phyloP scores from a whole-genome alignment of 1,140 invertebrate genomes.

The Drosophila quadrilineata region DNA sequence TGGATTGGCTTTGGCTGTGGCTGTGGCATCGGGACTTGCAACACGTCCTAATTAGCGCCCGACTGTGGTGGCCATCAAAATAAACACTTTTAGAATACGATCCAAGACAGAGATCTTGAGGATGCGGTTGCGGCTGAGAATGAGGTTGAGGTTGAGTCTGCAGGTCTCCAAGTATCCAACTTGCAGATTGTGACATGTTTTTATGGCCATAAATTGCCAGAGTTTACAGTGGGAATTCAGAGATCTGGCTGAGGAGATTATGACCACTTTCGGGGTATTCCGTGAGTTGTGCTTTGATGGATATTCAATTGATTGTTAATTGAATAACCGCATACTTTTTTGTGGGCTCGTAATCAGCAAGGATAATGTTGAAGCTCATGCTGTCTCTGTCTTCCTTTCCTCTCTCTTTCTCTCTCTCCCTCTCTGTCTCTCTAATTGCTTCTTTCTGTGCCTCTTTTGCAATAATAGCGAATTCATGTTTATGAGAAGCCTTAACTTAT shows the following conservation, averaged over 20 bases:
- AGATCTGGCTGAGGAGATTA: slow-evolving; percentile 32
- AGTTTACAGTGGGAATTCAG: slow-evolving; percentile 68
- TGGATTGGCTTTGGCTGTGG: background rate
- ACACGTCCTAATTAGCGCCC: slow-evolving; percentile 71
- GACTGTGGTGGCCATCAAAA: slow-evolving; percentile 71
- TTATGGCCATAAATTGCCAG: slow-evolving; percentile 55
- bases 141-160: background rate
- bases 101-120: too few species aligned
- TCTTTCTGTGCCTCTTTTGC: slow-evolving; percentile 9
- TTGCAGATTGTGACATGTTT: slow-evolving; percentile 59
- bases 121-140: background rate
- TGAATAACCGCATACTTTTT: slow-evolving; percentile 42
- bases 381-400: background rate
- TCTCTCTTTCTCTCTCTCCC: background rate
- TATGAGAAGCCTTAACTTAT: slow-evolving; percentile 33
- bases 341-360: slow-evolving; percentile 25
- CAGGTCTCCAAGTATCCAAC: too few species aligned
- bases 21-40: slow-evolving; percentile 2
- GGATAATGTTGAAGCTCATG: slow-evolving; percentile 8
- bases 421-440: background rate
- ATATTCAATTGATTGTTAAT: slow-evolving; percentile 42
- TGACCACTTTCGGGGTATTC: background rate
- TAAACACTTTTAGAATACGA: slow-evolving; percentile 77
- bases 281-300: slow-evolving; percentile 23
- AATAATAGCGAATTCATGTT: slow-evolving; percentile 75